phyloP scores from a whole-genome alignment of 2,888 invertebrate genomes.

The Chymomyza caudatula region DNA sequence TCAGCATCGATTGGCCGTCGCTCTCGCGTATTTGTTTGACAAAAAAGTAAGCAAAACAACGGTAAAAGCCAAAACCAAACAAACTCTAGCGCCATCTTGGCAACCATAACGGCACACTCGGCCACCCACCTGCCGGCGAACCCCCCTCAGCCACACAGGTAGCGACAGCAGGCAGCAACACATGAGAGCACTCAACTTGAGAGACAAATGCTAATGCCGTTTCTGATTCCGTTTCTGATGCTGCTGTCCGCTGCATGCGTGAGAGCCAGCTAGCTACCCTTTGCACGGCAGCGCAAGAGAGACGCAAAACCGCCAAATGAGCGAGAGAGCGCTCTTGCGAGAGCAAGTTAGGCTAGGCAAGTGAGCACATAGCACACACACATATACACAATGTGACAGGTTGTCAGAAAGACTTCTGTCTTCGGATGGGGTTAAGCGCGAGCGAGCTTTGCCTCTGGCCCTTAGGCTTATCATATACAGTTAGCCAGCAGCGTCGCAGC shows the following conservation, averaged over 20 bases:
- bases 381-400: not conserved
- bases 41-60: slow-evolving; percentile 2
- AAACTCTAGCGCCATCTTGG: not conserved
- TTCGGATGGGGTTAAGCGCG: slow-evolving; percentile 46
- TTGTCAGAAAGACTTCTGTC: slow-evolving; percentile 5
- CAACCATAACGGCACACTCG: not conserved
- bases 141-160: not conserved
- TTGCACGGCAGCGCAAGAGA: slow-evolving; percentile 2
- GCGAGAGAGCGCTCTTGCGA: slow-evolving; percentile 1
- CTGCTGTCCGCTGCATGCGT: not conserved
- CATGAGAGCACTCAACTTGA: not conserved
- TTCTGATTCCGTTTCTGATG: slow-evolving; percentile 2
- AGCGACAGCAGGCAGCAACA: not conserved
- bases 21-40: slow-evolving; percentile 58
- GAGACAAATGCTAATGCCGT: not conserved
- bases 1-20: slow-evolving; percentile 65
- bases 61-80: slow-evolving; percentile 4
- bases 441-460: slow-evolving; percentile 51
- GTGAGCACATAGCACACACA: not conserved
- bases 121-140: not conserved
- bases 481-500: slow-evolving; percentile 41
- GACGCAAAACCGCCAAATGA: not conserved
- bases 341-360: slow-evolving; percentile 23
- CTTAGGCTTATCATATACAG: slow-evolving; percentile 53
- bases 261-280: slow-evolving; percentile 23